Percentiles rank a stretch among this genome's conserved stretches.
Conservation (phyloP, 2,888 invertebrate species). For the Quadriops clusia region DNA sequence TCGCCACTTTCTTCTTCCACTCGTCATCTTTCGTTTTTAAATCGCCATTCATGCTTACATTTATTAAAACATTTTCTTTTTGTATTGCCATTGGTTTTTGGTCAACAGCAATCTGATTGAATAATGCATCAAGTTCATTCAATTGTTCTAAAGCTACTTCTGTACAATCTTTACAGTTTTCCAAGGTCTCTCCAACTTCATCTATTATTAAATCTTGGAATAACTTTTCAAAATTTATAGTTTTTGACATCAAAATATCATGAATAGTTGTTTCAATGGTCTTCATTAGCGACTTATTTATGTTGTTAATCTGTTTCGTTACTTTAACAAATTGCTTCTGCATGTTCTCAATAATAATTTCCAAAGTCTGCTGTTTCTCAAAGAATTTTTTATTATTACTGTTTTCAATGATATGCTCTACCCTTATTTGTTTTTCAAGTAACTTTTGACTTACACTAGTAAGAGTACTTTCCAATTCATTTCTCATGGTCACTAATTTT, state of each 20-base stretch:
- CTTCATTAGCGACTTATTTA: slow-evolving; percentile 2
- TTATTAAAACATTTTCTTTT: slow-evolving; percentile 15
- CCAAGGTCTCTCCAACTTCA: slow-evolving; percentile 19
- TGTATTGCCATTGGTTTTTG: slow-evolving; percentile 11
- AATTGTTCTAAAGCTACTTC: slow-evolving; percentile 20
- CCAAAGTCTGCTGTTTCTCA: slow-evolving; percentile 21
- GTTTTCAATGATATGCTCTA: slow-evolving; percentile 15
- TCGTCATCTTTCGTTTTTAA: slow-evolving; percentile 22
- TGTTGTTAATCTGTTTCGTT: slow-evolving; percentile 14
- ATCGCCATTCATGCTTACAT: slow-evolving; percentile 9
- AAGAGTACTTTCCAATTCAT: slow-evolving; percentile 16
- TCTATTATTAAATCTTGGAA: slow-evolving; percentile 18
- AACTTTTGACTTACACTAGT: slow-evolving; percentile 16
- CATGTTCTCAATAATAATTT: slow-evolving; percentile 23
- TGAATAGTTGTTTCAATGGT: slow-evolving; percentile 14
- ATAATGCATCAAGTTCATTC: slow-evolving; percentile 14
- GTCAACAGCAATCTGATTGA: slow-evolving; percentile 9
- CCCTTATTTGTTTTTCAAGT: slow-evolving; percentile 16
- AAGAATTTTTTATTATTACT: slow-evolving; percentile 14
- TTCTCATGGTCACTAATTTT: too few relatives aligned
- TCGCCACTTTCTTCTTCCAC: slow-evolving; percentile 22
- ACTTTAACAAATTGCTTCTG: slow-evolving; percentile 21
- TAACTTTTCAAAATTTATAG: slow-evolving; percentile 19
- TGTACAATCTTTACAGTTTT: slow-evolving; percentile 21
- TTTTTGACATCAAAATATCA: slow-evolving; percentile 16